A percentile compares a stretch with the other conserved stretches of the same genome.
Evolutionary conservation across 2,888 invertebrate species (phyloP).

Genomic region (Erpobdella octoculata): DNA sequence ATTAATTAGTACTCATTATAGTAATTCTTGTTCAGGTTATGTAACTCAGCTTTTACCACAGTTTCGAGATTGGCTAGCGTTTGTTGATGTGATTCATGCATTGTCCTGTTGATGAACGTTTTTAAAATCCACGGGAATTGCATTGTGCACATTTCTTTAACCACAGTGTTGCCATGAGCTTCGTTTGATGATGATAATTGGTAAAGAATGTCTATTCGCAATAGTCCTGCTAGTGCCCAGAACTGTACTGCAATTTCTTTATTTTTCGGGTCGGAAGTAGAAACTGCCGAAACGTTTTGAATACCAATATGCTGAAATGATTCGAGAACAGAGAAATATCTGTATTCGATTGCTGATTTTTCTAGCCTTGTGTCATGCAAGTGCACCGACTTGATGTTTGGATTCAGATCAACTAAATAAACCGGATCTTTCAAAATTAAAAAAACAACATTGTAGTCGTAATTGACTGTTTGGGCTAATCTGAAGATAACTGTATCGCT

Average conservation of each 20-base stretch:
- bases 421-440: neutral
- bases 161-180: neutral
- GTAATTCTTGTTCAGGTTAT: too few relatives aligned
- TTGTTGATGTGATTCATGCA: neutral
- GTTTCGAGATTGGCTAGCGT: conserved; percentile 4
- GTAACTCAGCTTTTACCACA: neutral
- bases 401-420: conserved; percentile 6
- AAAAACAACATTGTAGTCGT: neutral
- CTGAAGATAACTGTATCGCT: neutral
- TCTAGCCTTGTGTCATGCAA: neutral
- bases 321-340: neutral
- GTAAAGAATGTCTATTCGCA: neutral
- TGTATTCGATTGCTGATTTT: neutral
- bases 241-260: neutral
- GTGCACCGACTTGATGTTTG: neutral
- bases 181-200: neutral
- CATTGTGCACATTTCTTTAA: conserved; percentile 8
- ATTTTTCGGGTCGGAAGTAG: neutral
- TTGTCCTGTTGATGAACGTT: neutral
- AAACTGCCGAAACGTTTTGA: neutral
- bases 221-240: neutral
- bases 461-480: neutral
- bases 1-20: too few relatives aligned
- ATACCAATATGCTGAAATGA: conserved; percentile 12
- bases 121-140: conserved; percentile 12